Evolutionary conservation across 35 echinoderm and acorn worm genomes (phyloP).

Genomic region (Stichopus chloronotus): DNA sequence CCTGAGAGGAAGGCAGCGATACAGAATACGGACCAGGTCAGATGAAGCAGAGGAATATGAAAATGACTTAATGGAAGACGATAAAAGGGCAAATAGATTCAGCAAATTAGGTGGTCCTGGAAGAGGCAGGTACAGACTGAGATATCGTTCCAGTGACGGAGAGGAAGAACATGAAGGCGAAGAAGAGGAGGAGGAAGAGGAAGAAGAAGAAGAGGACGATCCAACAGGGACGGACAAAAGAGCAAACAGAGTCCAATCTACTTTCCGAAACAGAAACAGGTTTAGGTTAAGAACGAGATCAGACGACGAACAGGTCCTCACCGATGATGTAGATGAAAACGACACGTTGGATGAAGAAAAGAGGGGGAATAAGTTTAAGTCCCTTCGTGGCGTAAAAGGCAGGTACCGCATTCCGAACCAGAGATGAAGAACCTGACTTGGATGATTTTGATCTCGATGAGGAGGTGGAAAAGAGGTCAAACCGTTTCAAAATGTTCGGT

Average conservation of each 20-base stretch:
- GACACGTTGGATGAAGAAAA: constrained; percentile 6
- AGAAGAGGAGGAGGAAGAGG: background rate
- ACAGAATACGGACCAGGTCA: constrained; percentile 4
- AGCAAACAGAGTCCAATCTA: background rate
- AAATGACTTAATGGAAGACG: background rate
- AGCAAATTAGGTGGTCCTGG: background rate
- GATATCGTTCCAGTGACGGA: background rate
- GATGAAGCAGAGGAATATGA: background rate
- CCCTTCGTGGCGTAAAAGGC: background rate
- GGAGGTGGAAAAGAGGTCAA: background rate
- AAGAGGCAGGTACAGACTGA: background rate
- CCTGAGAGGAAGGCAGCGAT: background rate
- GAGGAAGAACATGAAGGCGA: background rate
- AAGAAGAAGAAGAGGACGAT: background rate
- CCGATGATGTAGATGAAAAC: background rate
- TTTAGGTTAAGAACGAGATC: constrained; percentile 12
- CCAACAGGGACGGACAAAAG: background rate
- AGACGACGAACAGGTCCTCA: background rate
- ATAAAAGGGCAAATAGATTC: constrained; percentile 6
- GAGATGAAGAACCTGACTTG: background rate
- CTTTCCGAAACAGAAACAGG: constrained; percentile 4
- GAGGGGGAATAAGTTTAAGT: background rate
- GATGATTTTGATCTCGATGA: background rate
- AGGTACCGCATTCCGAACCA: background rate
- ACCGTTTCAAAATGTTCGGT: background rate